A percentile compares a stretch with the other conserved stretches of the same genome.
These are phyloP conservation scores for Galemys pyrenaicus DNA, from an alignment of 2,113 vertebrate species.

Conservation along the genomic window DNA sequence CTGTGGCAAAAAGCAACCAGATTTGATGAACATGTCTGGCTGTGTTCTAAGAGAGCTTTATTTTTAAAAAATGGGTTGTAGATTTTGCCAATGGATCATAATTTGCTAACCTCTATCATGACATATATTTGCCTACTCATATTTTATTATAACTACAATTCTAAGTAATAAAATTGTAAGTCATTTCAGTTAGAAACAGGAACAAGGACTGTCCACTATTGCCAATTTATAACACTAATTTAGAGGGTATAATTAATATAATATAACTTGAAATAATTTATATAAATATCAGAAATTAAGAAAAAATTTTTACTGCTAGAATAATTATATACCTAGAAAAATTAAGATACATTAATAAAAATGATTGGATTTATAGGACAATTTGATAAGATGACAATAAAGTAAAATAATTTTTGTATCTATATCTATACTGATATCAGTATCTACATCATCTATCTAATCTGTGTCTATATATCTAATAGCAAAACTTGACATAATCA, in stretches of 20 bases:
- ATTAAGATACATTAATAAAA: background rate
- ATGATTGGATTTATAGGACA: background rate
- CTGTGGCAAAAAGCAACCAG: background rate
- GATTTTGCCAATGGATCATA: background rate
- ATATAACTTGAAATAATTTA: background rate
- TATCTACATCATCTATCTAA: background rate
- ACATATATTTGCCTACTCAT: background rate
- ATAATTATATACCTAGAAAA: conserved; percentile 1
- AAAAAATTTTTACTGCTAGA: background rate
- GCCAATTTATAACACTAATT: background rate
- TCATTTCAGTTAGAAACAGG: background rate
- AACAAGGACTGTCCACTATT: background rate
- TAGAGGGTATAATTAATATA: background rate
- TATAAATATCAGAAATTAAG: background rate
- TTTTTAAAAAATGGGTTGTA: background rate
- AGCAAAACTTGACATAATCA: background rate
- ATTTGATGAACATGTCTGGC: no score
- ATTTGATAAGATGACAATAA: conserved; percentile 36
- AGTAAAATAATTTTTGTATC: background rate
- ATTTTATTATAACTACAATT: conserved; percentile 1
- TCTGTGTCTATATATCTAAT: background rate
- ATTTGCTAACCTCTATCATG: background rate
- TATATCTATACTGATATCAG: background rate
- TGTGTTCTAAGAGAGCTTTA: background rate
- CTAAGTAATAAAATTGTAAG: conserved; percentile 5